Percentiles rank a stretch among this genome's conserved stretches.
Conservation (phyloP, 2,797 vertebrate species). For the Galagoides demidoff region DNA sequence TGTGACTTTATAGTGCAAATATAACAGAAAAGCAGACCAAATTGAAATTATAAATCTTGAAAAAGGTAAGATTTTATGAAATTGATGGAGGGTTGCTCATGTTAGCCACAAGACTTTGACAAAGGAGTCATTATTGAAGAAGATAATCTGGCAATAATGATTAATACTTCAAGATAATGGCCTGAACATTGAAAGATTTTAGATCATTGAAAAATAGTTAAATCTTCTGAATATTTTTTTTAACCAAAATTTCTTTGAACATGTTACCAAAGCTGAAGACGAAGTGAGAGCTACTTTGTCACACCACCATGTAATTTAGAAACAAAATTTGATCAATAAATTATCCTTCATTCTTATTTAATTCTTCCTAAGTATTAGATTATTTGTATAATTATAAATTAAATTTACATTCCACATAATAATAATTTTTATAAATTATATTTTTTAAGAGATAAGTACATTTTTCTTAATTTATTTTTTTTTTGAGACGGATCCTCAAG, state of each 20-base stretch:
- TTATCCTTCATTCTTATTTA: neutral
- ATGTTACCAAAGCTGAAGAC: neutral
- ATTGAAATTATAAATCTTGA: neutral
- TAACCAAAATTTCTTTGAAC: neutral
- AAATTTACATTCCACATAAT: neutral
- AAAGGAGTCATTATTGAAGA: neutral
- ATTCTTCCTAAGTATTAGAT: neutral
- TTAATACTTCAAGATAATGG: neutral
- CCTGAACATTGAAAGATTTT: neutral
- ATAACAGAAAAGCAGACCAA: neutral
- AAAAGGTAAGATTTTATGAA: slow-evolving; percentile 40
- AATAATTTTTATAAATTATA: neutral
- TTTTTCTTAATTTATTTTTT: neutral
- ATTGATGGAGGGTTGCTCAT: neutral
- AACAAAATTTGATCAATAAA: neutral
- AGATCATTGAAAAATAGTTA: neutral
- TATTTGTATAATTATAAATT: neutral
- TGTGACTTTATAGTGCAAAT: neutral
- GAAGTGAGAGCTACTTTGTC: neutral
- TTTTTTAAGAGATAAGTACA: neutral
- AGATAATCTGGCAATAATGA: neutral
- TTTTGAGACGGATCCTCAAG: too few relatives aligned
- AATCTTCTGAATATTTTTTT: neutral
- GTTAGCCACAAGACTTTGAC: neutral
- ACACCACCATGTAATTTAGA: neutral